These are phyloP conservation scores for Lamellibrachia columna DNA, from an alignment of 2,888 invertebrate genomes.

Conservation along the genomic window DNA sequence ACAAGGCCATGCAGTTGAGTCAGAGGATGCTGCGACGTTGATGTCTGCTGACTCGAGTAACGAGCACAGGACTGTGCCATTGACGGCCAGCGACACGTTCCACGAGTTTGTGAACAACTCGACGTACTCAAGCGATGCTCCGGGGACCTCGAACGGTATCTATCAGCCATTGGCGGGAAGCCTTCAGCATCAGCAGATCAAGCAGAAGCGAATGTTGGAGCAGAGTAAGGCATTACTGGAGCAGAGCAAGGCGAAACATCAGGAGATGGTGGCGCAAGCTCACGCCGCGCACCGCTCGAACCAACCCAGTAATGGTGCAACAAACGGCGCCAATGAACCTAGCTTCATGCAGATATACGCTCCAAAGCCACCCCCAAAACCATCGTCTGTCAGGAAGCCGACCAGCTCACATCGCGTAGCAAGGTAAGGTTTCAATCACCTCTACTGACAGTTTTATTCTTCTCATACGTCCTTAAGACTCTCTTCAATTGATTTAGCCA, in stretches of 20 bases:
- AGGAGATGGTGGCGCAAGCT: conserved; percentile 63
- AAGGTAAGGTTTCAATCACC: conserved; percentile 44
- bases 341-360: conserved; percentile 44
- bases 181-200: conserved; percentile 40
- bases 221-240: conserved; percentile 52
- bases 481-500: too few species aligned
- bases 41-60: neutral
- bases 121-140: conserved; percentile 37
- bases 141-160: conserved; percentile 49
- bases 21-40: neutral
- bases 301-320: conserved; percentile 25
- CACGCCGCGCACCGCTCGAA: conserved; percentile 54
- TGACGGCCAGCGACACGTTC: conserved; percentile 54
- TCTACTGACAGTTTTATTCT: neutral
- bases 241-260: conserved; percentile 63
- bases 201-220: conserved; percentile 50
- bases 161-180: conserved; percentile 43
- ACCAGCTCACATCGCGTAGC: conserved; percentile 48
- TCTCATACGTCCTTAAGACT: too few species aligned
- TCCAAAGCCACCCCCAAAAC: conserved; percentile 54
- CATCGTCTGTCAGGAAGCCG: conserved; percentile 49
- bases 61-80: neutral
- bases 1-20: neutral
- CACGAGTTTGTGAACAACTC: conserved; percentile 55
- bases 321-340: conserved; percentile 29